A percentile compares a stretch with the other conserved stretches of the same genome.
Evolutionary conservation across 2,797 vertebrate genomes (phyloP).

Genomic region (Galaxias olidus): DNA sequence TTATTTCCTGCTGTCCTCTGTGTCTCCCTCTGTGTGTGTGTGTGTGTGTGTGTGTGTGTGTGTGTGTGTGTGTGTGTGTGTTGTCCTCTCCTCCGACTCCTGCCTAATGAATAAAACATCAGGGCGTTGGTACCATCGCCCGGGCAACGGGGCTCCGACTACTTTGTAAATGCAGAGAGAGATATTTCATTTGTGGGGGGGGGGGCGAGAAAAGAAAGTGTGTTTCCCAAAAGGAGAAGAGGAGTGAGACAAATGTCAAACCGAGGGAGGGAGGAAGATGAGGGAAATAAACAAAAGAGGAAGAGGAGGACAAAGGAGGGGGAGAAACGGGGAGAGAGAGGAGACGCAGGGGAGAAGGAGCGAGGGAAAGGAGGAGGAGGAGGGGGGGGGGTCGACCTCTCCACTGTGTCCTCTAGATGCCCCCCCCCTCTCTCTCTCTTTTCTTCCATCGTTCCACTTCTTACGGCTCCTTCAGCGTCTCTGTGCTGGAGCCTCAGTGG

Average conservation of each 20-base stretch:
- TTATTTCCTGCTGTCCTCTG: conserved; percentile 58
- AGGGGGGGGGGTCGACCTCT: too few relatives aligned
- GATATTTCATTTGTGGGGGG: conserved; percentile 27
- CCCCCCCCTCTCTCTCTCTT: conserved; percentile 13
- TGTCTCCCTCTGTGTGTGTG: neutral
- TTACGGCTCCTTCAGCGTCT: conserved; percentile 4
- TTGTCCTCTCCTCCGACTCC: conserved; percentile 43
- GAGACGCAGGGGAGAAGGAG: neutral
- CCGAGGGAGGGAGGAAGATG: conserved; percentile 25
- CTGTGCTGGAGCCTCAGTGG: conserved; percentile 25
- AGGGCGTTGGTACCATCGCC: conserved; percentile 30
- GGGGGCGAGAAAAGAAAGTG: conserved; percentile 21
- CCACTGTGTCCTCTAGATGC: too few relatives aligned
- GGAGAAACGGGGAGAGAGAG: neutral
- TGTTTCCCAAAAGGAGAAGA: conserved; percentile 26
- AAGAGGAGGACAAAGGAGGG: neutral
- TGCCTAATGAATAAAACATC: conserved; percentile 69
- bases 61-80: neutral
- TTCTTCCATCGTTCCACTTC: conserved; percentile 14
- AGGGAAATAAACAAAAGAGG: conserved; percentile 14
- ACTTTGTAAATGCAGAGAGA: conserved; percentile 49
- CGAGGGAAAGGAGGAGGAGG: too few relatives aligned
- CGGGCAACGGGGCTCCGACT: conserved; percentile 34
- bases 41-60: conserved; percentile 1
- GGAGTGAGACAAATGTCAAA: conserved; percentile 22